Percentiles rank a stretch among this genome's conserved stretches.
Evolutionary conservation across 92 coral and sea anemone species (phyloP).

Genomic region (Heteractis magnifica): DNA sequence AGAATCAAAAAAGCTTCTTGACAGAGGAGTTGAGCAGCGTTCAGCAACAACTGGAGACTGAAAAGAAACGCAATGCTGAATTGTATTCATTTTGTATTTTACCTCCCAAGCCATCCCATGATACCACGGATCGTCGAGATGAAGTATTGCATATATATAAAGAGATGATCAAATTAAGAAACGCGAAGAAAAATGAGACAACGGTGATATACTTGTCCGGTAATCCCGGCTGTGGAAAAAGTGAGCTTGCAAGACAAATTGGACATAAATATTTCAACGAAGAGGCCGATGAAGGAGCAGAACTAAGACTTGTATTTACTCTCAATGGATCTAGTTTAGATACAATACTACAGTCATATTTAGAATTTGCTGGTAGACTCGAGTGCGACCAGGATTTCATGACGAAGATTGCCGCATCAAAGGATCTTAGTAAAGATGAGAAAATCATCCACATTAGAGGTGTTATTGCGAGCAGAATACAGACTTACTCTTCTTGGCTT

Average conservation of each 20-base stretch:
- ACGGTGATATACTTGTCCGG: constrained; percentile 38
- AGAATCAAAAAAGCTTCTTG: constrained; percentile 27
- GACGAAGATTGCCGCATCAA: background rate
- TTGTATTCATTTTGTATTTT: constrained; percentile 29
- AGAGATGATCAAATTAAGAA: constrained; percentile 20
- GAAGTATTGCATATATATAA: constrained; percentile 24
- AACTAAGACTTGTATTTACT: constrained; percentile 33
- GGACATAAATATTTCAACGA: constrained; percentile 33
- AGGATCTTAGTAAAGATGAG: constrained; percentile 27
- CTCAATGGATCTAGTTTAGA: constrained; percentile 41
- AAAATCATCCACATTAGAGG: constrained; percentile 42
- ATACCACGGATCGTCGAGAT: constrained; percentile 10
- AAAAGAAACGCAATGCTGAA: constrained; percentile 19
- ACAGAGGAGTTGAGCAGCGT: constrained; percentile 24
- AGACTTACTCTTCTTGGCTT: constrained; percentile 36
- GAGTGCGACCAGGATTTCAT: background rate
- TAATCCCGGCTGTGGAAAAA: constrained; percentile 55
- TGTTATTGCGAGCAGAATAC: constrained; percentile 18
- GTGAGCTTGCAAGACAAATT: constrained; percentile 47
- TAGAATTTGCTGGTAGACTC: constrained; percentile 41
- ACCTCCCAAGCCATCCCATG: constrained; percentile 33
- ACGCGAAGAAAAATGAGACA: constrained; percentile 10
- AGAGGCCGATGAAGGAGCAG: background rate
- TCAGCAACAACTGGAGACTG: constrained; percentile 15
- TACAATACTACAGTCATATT: constrained; percentile 42